Evolutionary conservation across 2,797 vertebrate species (phyloP), one percentile per base, ranked within the genome.

Genomic region (Eutrigla gurnardus): DNA sequence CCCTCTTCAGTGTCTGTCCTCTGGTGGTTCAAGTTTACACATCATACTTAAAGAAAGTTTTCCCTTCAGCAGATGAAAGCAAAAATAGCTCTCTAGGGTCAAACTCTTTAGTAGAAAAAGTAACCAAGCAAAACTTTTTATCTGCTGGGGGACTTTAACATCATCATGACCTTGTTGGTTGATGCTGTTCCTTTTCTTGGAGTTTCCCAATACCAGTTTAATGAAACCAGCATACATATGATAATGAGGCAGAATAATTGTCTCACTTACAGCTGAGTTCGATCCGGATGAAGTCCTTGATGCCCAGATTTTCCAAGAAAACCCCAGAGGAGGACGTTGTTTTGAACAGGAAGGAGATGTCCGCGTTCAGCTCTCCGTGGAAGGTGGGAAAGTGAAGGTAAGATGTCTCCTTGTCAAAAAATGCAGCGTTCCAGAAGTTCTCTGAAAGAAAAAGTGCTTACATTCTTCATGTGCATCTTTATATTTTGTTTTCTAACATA

Each of bases 371-470:
- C 82, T 99, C 97, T 65, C 95, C 97, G 0, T 97, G 95, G 79
- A 99, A 97, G 12, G 97, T 98, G 13, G 98, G 97, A 45, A 99
- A 99, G 91, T 98, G 97, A 54, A 99, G 95, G 82, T 99, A 98
- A 0, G 97, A 99, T 0, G 96, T 94, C 86, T 97, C 96, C 35
- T 96, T 97, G 82, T 97, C 96, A 87, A 99, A 99, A 73, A 95
- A 97, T 3, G 96, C 98, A 6, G 96, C 96, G 66, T 98, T 99
- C 98, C 98, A 99, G 85, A 97, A 97, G 73, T 95, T 94, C 45
- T 86, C 95, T 96, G 82, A 33, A 46, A 82, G 46, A 80, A 14
- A 25, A 54, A 66, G 43, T 61, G 72, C 4, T 40, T 46, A 42
- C 46, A 66, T 39, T 5, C 12, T 65, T 65, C 32, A 42, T 35